Conservation (phyloP, 2,888 invertebrate genomes). For the Pegoplata infirma region DNA sequence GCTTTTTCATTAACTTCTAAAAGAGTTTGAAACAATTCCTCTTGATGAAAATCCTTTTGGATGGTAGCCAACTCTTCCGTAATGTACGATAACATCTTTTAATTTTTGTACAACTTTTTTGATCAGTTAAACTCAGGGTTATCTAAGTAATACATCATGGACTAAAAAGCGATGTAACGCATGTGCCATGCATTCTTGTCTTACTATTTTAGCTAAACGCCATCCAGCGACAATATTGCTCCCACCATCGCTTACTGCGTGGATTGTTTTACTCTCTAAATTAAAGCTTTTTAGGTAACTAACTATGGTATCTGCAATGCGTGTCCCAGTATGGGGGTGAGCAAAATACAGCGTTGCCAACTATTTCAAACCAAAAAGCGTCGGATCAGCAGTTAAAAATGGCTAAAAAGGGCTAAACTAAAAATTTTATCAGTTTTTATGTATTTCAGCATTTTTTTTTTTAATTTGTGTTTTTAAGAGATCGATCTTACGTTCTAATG, state of each 20-base stretch:
- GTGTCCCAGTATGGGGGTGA: constrained; percentile 7
- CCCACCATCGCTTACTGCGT: constrained; percentile 18
- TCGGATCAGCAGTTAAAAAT: no score
- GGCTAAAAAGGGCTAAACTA: no score
- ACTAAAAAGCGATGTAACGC: constrained; percentile 20
- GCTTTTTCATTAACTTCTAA: constrained; percentile 7
- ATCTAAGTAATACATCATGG: constrained; percentile 10
- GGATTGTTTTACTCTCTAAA: constrained; percentile 7
- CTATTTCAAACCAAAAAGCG: no score
- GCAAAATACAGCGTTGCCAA: no score
- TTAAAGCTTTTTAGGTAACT: neutral
- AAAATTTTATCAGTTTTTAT: no score
- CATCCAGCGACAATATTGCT: constrained; percentile 14
- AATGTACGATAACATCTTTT: constrained; percentile 10
- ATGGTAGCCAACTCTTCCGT: constrained; percentile 3
- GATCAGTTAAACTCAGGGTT: neutral
- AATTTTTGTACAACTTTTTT: constrained; percentile 15
- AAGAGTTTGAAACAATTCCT: neutral
- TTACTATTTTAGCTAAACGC: neutral
- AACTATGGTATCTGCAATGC: neutral
- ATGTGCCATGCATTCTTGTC: constrained; percentile 31
- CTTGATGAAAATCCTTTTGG: constrained; percentile 6
- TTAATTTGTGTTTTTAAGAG: no score
- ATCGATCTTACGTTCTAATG: no score
- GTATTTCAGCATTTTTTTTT: no score